Conservation (phyloP, 30 jellyfish, hydroid and myxozoan genomes). For the Clytia hemisphaerica region DNA sequence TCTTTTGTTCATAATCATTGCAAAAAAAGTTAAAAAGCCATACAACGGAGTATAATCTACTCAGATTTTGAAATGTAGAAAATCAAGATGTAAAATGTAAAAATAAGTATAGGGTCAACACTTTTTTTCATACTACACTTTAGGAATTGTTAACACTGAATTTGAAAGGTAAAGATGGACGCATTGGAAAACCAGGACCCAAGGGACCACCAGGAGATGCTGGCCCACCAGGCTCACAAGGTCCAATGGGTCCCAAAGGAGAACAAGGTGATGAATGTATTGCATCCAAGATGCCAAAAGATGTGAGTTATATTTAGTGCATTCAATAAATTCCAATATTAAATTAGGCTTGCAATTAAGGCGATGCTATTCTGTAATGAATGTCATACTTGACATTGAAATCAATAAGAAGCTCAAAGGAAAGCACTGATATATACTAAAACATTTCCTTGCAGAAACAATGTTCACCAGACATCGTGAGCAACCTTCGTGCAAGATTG, state of each 20-base stretch:
- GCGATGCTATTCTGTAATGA: no score
- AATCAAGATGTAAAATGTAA: no score
- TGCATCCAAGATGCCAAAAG: slow-evolving; percentile 84
- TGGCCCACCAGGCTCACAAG: slow-evolving; percentile 99
- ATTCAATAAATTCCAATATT: neutral
- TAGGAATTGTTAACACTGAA: slow-evolving; percentile 89
- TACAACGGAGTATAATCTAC: neutral
- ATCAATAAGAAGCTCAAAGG: no score
- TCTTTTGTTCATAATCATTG: neutral
- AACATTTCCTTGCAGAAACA: slow-evolving; percentile 49
- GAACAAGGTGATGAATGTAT: slow-evolving; percentile 94
- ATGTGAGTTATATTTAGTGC: slow-evolving; percentile 24
- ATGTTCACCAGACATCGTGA: slow-evolving; percentile 79
- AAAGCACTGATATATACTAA: no score
- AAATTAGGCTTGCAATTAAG: no score
- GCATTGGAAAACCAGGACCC: slow-evolving; percentile 98
- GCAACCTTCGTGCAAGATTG: slow-evolving; percentile 49
- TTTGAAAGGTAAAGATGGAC: slow-evolving; percentile 98
- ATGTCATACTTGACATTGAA: no score
- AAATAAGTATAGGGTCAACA: neutral
- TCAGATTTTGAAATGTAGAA: neutral
- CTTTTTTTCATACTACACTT: neutral
- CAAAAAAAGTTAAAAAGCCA: neutral
- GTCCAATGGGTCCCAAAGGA: slow-evolving; percentile 99
- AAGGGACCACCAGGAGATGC: slow-evolving; percentile 98